Evolutionary conservation across 92 coral and sea anemone genomes (phyloP).

Genomic region (Phenganax marumi): DNA sequence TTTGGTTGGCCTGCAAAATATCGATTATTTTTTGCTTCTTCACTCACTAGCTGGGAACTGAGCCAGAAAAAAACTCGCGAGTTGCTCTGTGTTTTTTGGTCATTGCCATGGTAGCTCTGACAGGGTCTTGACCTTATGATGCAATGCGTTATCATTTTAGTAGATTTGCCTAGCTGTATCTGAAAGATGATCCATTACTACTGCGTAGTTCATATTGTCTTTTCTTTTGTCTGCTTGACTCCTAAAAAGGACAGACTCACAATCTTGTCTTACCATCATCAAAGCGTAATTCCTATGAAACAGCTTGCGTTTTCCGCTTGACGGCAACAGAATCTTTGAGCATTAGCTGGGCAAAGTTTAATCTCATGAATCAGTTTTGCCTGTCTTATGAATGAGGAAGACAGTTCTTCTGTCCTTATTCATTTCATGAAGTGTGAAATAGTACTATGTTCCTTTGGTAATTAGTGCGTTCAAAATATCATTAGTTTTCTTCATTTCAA

Average conservation of each 20-base stretch:
- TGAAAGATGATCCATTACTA: too few species aligned
- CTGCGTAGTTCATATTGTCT: too few species aligned
- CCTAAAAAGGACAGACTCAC: too few species aligned
- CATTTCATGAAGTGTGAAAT: background rate
- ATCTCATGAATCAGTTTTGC: too few species aligned
- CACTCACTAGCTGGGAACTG: background rate
- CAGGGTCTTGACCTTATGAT: background rate
- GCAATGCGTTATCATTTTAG: background rate
- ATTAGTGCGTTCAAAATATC: background rate
- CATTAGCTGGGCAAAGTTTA: too few species aligned
- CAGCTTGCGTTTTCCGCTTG: too few species aligned
- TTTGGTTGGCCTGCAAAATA: background rate
- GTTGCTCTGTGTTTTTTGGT: background rate
- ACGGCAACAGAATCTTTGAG: too few species aligned
- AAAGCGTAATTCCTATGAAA: too few species aligned
- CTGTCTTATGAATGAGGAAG: too few species aligned
- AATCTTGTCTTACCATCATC: too few species aligned
- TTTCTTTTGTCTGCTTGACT: too few species aligned
- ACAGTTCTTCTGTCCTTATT: background rate
- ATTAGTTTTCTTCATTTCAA: background rate
- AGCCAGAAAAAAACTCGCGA: background rate
- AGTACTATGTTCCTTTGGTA: background rate
- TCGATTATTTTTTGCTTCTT: background rate
- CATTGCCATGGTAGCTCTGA: background rate
- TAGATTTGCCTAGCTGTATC: too few species aligned